Conservation (phyloP, 2,113 vertebrate species). For the Megaceryle torquata region DNA sequence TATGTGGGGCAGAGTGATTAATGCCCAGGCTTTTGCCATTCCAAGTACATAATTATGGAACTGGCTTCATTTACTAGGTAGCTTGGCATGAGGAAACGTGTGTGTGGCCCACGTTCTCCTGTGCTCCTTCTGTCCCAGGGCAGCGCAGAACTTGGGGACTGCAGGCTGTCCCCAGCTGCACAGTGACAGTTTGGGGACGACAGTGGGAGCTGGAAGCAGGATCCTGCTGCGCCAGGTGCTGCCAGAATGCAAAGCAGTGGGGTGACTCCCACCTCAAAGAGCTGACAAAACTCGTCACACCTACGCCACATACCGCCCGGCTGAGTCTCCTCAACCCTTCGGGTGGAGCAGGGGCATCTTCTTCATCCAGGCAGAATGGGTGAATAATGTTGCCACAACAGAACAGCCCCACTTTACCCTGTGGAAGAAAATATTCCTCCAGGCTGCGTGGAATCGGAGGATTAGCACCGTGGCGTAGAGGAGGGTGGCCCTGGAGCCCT, state of each 20-base stretch:
- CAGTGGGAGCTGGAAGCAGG: neutral
- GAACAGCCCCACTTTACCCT: accelerated
- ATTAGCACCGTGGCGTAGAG: neutral
- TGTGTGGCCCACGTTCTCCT: neutral
- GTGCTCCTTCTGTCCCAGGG: accelerated
- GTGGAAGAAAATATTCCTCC: neutral
- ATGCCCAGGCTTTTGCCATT: neutral
- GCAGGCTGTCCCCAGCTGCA: accelerated
- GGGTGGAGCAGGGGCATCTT: neutral
- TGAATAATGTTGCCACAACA: neutral
- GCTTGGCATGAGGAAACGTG: neutral
- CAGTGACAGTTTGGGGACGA: accelerated
- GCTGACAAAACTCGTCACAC: neutral
- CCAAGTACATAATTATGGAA: conserved; percentile 15
- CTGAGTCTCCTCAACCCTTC: neutral
- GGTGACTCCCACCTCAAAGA: neutral
- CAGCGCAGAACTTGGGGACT: neutral
- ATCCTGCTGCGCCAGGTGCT: neutral
- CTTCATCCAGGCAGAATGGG: accelerated
- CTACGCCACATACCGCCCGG: accelerated
- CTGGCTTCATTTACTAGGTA: conserved; percentile 3
- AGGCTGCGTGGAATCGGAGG: neutral
- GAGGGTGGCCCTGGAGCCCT: neutral
- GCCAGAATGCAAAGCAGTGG: accelerated
- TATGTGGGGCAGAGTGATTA: conserved; percentile 41